These are phyloP conservation scores for Acutogordius australiensis DNA, from an alignment of 2,888 invertebrate species.

Conservation along the genomic window DNA sequence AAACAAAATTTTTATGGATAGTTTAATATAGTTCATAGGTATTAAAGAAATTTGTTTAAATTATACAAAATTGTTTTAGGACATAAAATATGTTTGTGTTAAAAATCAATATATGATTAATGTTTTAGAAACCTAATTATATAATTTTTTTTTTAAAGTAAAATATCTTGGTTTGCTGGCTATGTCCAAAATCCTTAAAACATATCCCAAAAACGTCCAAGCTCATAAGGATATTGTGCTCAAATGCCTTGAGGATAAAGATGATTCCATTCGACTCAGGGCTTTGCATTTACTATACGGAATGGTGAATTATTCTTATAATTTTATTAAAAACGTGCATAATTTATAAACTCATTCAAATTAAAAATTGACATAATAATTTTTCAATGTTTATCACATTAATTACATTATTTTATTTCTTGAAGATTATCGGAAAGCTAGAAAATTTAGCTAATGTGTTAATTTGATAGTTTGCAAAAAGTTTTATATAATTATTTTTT, in stretches of 20 bases:
- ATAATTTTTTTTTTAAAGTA: too few relatives aligned
- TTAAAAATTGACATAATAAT: too few relatives aligned
- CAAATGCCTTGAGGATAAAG: conserved; percentile 91
- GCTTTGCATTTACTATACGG: conserved; percentile 83
- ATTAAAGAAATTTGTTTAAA: background rate
- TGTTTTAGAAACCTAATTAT: conserved; percentile 13
- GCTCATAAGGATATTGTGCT: conserved; percentile 90
- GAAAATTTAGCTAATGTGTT: too few relatives aligned
- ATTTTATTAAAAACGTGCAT: too few relatives aligned
- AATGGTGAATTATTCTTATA: conserved; percentile 40
- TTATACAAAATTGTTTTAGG: background rate
- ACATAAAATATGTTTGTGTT: too few relatives aligned
- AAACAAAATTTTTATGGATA: background rate
- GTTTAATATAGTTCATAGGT: background rate
- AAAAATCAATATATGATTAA: too few relatives aligned
- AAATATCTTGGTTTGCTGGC: conserved; percentile 85
- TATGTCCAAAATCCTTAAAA: conserved; percentile 90
- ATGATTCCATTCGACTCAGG: conserved; percentile 77
- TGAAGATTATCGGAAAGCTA: too few relatives aligned
- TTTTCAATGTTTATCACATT: too few relatives aligned
- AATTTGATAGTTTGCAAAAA: too few relatives aligned
- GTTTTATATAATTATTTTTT: too few relatives aligned
- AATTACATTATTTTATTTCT: too few relatives aligned
- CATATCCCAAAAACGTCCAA: conserved; percentile 94
- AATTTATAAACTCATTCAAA: too few relatives aligned